These are phyloP conservation scores for Zaprionus bogoriensis DNA, from an alignment of 2,888 invertebrate genomes.

Conservation along the genomic window DNA sequence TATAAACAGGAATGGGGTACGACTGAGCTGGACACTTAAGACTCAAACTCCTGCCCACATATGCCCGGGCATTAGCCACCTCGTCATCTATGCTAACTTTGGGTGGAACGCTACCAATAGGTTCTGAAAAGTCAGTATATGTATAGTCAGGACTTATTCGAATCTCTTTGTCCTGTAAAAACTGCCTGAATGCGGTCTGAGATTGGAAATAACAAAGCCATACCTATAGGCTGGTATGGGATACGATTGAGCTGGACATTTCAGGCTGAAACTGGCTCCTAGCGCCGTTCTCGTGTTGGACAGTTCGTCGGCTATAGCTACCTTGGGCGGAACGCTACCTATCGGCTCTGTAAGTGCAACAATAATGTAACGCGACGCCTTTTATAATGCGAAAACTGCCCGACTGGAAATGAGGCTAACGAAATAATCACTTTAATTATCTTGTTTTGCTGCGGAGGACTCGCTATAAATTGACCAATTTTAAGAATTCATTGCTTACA, in stretches of 20 bases:
- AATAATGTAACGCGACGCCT: neutral
- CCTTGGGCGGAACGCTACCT: constrained; percentile 86
- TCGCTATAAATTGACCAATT: constrained; percentile 49
- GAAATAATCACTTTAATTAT: constrained; percentile 49
- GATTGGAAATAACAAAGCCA: too few relatives aligned
- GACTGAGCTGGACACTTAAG: constrained; percentile 90
- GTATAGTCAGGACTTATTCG: neutral
- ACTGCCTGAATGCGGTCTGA: constrained; percentile 37
- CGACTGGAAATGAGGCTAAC: constrained; percentile 22
- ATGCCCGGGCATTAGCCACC: constrained; percentile 71
- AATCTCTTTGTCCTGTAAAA: neutral
- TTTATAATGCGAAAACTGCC: constrained; percentile 46
- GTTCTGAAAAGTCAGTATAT: constrained; percentile 79
- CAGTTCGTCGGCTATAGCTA: constrained; percentile 84
- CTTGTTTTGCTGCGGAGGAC: constrained; percentile 6
- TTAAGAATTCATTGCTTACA: constrained; percentile 14
- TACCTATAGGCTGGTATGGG: constrained; percentile 90
- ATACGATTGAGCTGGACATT: constrained; percentile 90
- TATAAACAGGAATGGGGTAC: constrained; percentile 89
- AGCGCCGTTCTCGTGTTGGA: constrained; percentile 67
- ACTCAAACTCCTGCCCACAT: constrained; percentile 83
- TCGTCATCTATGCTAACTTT: constrained; percentile 85
- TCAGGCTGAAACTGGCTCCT: constrained; percentile 85
- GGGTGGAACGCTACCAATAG: constrained; percentile 85
- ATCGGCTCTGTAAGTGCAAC: constrained; percentile 83